These are phyloP conservation scores for Tupaia tana DNA, from an alignment of 2,113 vertebrate species.

Conservation along the genomic window DNA sequence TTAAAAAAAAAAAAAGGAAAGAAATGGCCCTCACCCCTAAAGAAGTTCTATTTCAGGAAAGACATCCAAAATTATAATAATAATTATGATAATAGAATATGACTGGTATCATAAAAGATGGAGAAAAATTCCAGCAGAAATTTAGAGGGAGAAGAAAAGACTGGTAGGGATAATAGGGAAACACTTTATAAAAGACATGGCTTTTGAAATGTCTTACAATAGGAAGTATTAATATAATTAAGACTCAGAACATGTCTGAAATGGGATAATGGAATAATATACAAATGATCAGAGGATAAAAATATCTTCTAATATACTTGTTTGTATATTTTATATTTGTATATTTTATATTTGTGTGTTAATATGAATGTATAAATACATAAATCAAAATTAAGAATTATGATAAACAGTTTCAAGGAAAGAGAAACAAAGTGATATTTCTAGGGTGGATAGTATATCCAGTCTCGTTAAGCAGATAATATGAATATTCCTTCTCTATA, in stretches of 20 bases:
- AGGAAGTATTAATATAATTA: neutral
- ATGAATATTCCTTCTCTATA: neutral
- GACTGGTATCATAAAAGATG: neutral
- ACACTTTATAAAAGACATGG: neutral
- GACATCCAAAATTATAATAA: neutral
- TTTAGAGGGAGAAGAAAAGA: neutral
- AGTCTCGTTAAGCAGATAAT: neutral
- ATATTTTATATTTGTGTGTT: neutral
- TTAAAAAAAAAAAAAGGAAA: neutral
- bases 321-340: neutral
- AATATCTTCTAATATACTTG: neutral
- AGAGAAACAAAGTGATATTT: neutral
- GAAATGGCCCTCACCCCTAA: neutral
- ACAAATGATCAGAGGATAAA: neutral
- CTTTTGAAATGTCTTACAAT: conserved; percentile 6
- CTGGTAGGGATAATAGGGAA: neutral
- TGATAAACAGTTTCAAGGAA: neutral
- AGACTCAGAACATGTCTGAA: neutral
- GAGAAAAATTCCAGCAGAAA: neutral
- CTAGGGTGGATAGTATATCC: neutral
- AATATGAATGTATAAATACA: neutral
- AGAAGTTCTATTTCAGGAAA: neutral
- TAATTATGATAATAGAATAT: neutral
- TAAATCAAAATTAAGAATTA: neutral
- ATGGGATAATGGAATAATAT: neutral